phyloP scores from a whole-genome alignment of 1,140 invertebrate genomes.

The Batillaria attramentaria region DNA sequence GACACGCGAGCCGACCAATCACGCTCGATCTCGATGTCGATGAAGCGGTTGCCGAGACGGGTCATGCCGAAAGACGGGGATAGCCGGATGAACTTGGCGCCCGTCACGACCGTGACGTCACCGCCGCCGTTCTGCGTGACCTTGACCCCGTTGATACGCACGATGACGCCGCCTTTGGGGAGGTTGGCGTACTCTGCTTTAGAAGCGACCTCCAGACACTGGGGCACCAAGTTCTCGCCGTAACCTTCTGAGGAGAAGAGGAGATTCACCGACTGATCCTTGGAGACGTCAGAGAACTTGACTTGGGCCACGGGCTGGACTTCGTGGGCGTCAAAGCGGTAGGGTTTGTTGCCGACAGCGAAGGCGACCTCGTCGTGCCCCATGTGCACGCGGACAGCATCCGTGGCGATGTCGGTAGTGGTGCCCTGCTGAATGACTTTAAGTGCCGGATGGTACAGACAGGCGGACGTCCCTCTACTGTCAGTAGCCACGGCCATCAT shows the following conservation, averaged over 20 bases:
- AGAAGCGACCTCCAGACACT: slow-evolving; percentile 53
- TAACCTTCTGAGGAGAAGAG: slow-evolving; percentile 58
- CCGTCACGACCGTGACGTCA: slow-evolving; percentile 60
- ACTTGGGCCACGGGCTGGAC: slow-evolving; percentile 46
- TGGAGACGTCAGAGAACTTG: slow-evolving; percentile 57
- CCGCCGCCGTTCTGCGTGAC: slow-evolving; percentile 57
- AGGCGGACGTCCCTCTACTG: slow-evolving; percentile 53
- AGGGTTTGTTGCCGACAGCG: slow-evolving; percentile 48
- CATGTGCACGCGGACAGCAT: slow-evolving; percentile 52
- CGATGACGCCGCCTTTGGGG: slow-evolving; percentile 54
- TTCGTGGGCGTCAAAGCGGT: slow-evolving; percentile 49
- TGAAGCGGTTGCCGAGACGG: slow-evolving; percentile 53
- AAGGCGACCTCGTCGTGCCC: slow-evolving; percentile 55
- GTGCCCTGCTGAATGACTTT: slow-evolving; percentile 59
- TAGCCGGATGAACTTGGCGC: slow-evolving; percentile 57
- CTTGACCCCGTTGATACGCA: slow-evolving; percentile 61
- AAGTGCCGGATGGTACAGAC: slow-evolving; percentile 55
- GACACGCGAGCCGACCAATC: slow-evolving; percentile 55
- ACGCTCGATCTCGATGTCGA: slow-evolving; percentile 55
- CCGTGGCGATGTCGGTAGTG: slow-evolving; percentile 48
- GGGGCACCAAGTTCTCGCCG: slow-evolving; percentile 49
- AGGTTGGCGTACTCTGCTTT: slow-evolving; percentile 55
- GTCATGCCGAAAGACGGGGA: slow-evolving; percentile 50
- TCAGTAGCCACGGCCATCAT: slow-evolving; percentile 61
- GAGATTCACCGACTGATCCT: slow-evolving; percentile 59